Conservation (phyloP, 2,113 vertebrate species). For the Mobula birostris region DNA sequence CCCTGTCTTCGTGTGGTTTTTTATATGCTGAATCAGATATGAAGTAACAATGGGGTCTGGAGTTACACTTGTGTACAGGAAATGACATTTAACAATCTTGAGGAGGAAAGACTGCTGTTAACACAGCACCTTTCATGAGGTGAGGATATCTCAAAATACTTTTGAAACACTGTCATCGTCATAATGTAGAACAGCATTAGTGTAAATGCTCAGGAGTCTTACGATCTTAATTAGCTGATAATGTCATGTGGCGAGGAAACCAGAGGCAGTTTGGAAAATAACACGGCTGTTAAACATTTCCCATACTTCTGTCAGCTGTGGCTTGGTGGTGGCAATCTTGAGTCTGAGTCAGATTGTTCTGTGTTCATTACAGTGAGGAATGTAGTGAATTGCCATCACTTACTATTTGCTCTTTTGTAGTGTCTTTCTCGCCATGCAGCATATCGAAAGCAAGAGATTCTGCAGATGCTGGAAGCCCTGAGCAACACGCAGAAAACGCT, state of each 20-base stretch:
- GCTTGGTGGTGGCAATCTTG: background rate
- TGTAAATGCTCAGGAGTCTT: background rate
- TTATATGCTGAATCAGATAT: too few relatives aligned
- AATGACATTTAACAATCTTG: too few relatives aligned
- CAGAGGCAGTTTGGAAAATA: background rate
- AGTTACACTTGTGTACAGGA: too few relatives aligned
- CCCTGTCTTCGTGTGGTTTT: too few relatives aligned
- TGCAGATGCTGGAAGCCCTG: too few relatives aligned
- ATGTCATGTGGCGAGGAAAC: background rate
- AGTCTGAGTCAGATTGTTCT: background rate
- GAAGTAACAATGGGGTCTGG: too few relatives aligned
- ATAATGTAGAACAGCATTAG: background rate
- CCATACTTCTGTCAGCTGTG: background rate
- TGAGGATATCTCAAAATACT: background rate
- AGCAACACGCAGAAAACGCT: too few relatives aligned
- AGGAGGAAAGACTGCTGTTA: background rate
- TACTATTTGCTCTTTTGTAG: too few relatives aligned
- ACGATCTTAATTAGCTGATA: background rate
- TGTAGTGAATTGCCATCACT: background rate
- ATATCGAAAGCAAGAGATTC: too few relatives aligned
- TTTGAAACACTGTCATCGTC: background rate
- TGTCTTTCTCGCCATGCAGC: too few relatives aligned
- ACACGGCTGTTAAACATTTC: background rate
- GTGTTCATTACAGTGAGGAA: background rate
- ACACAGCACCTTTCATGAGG: background rate